These are phyloP conservation scores for Flexamia atlantica DNA, from an alignment of 2,888 invertebrate genomes.

Conservation along the genomic window DNA sequence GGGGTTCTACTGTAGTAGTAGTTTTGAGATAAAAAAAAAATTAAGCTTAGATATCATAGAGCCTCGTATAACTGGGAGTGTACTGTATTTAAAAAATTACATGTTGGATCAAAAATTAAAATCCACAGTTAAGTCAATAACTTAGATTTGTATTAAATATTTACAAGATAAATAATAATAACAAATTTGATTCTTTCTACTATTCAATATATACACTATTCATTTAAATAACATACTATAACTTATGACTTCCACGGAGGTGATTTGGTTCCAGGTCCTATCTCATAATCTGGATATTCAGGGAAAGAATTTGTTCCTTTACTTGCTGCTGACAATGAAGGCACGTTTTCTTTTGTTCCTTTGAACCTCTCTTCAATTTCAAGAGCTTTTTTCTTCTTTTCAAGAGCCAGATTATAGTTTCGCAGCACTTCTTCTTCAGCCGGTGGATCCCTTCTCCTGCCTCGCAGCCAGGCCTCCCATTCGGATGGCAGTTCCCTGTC, in stretches of 20 bases:
- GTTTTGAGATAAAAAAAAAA: too few species aligned
- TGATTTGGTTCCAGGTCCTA: conserved; percentile 73
- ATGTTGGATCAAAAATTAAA: too few species aligned
- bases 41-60: too few species aligned
- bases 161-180: not conserved
- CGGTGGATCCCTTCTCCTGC: conserved; percentile 82
- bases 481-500: conserved; percentile 88
- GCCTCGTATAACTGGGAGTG: too few species aligned
- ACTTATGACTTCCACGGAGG: conserved; percentile 1
- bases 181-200: too few species aligned
- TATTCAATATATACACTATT: not conserved
- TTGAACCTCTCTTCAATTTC: conserved; percentile 81
- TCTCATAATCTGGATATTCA: conserved; percentile 80
- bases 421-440: conserved; percentile 83
- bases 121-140: too few species aligned
- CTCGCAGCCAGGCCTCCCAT: conserved; percentile 93
- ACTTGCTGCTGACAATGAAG: conserved; percentile 68
- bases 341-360: conserved; percentile 73
- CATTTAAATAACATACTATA: not conserved
- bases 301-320: conserved; percentile 77
- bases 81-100: too few species aligned
- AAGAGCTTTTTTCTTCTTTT: conserved; percentile 87
- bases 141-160: too few species aligned
- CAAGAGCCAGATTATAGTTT: conserved; percentile 84
- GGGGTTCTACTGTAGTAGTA: too few species aligned